Evolutionary conservation across 2,797 vertebrate species (phyloP).

Genomic region (Orientallactaga sibirica): DNA sequence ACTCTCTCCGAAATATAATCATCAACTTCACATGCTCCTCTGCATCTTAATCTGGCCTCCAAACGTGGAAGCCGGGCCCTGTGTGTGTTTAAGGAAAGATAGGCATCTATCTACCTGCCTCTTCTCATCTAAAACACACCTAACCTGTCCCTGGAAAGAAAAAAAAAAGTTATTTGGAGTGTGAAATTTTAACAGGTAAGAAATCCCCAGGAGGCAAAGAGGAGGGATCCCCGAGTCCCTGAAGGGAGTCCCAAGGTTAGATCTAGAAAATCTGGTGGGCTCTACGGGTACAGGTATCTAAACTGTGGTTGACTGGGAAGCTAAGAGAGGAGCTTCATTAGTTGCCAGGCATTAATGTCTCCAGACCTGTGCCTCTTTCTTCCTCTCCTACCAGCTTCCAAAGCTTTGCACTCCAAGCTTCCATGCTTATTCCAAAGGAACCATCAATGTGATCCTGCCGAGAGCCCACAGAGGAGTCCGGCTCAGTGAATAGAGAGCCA

Average conservation of each 20-base stretch:
- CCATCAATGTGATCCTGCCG: background rate
- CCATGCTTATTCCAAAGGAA: background rate
- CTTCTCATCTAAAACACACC: slow-evolving; percentile 69
- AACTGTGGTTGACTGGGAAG: background rate
- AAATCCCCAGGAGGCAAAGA: slow-evolving; percentile 76
- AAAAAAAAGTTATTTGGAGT: background rate
- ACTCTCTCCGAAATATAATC: slow-evolving; percentile 92
- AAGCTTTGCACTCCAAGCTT: background rate
- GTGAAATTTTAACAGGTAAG: slow-evolving; percentile 74
- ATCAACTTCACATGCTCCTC: slow-evolving; percentile 91
- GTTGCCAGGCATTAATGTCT: background rate
- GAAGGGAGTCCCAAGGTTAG: slow-evolving; percentile 37
- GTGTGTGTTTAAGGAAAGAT: slow-evolving; percentile 88
- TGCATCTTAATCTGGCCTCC: slow-evolving; percentile 93
- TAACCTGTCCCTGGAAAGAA: slow-evolving; percentile 4
- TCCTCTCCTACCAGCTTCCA: slow-evolving; percentile 10
- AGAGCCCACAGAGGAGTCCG: background rate
- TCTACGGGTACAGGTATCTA: background rate
- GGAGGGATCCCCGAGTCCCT: slow-evolving; percentile 33
- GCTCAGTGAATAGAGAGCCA: background rate
- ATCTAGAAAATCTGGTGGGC: slow-evolving; percentile 18
- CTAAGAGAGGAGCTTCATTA: background rate
- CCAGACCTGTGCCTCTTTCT: background rate
- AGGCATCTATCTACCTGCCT: slow-evolving; percentile 87
- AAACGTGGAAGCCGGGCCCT: slow-evolving; percentile 87